Conservation (phyloP, 2,888 invertebrate genomes). For the Metopia argyrocephala region DNA sequence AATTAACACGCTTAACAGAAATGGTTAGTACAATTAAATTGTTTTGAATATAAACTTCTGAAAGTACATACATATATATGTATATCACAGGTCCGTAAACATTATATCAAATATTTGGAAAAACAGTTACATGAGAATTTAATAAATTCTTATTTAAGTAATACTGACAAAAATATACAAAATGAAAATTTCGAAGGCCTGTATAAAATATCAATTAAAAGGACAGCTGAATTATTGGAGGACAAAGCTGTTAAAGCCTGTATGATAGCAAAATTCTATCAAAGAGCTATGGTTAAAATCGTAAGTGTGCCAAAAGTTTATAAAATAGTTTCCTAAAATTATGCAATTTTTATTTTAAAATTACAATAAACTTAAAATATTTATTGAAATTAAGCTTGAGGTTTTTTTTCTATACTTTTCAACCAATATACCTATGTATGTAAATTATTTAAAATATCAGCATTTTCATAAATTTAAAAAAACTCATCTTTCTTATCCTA, state of each 20-base stretch:
- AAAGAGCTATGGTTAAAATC: slow-evolving; percentile 74
- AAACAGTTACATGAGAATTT: slow-evolving; percentile 72
- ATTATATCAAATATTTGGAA: slow-evolving; percentile 73
- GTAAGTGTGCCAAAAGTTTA: slow-evolving; percentile 65
- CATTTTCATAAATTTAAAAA: no score
- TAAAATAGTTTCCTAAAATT: no score
- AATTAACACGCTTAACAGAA: slow-evolving; percentile 64
- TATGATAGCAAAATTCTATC: slow-evolving; percentile 73
- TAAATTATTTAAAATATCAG: no score
- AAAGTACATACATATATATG: background rate
- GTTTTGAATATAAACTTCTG: background rate
- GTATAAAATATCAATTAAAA: slow-evolving; percentile 39
- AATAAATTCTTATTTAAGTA: slow-evolving; percentile 53
- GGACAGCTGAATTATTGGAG: slow-evolving; percentile 69
- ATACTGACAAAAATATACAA: slow-evolving; percentile 1
- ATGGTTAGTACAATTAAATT: slow-evolving; percentile 60
- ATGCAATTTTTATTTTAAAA: background rate
- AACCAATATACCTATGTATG: no score
- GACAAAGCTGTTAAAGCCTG: slow-evolving; percentile 72
- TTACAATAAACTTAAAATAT: no score
- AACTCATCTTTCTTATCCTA: no score
- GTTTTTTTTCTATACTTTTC: no score
- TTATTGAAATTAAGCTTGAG: no score
- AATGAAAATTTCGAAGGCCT: slow-evolving; percentile 16
- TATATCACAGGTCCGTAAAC: slow-evolving; percentile 71